A percentile compares a stretch with the other conserved stretches of the same genome.
These are phyloP conservation scores for Manis pentadactyla DNA, from an alignment of 2,797 vertebrate species.

Conservation along the genomic window DNA sequence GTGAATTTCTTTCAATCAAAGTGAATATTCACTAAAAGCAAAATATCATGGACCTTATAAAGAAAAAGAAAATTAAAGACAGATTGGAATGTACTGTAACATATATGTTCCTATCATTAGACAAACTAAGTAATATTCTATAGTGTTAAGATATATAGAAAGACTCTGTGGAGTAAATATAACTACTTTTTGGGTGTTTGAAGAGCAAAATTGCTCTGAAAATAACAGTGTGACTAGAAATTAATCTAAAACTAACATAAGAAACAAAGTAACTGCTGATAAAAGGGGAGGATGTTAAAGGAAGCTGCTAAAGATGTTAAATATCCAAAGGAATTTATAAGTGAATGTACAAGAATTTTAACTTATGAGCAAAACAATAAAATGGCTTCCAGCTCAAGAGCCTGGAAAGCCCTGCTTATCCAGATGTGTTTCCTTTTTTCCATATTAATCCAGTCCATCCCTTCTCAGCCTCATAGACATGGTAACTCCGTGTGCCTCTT, in stretches of 20 bases:
- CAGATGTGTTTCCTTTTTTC: not conserved
- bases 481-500: not conserved
- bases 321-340: conserved; percentile 7
- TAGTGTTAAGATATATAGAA: not conserved
- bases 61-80: not conserved
- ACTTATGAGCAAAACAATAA: conserved; percentile 6
- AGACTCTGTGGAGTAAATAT: not conserved
- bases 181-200: not conserved
- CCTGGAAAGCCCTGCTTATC: not conserved
- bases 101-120: not conserved
- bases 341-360: conserved; percentile 13
- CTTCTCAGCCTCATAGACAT: not conserved
- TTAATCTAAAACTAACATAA: conserved; percentile 24
- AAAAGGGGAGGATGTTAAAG: not conserved
- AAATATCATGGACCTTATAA: not conserved
- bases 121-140: not conserved
- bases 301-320: not conserved
- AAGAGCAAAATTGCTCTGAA: not conserved
- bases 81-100: not conserved
- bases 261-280: conserved; percentile 47
- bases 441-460: not conserved
- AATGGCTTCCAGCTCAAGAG: not conserved
- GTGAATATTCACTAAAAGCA: not conserved
- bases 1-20: not conserved
- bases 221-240: not conserved